Conservation (phyloP, 2,888 invertebrate species). For the Drosophila planitibia region DNA sequence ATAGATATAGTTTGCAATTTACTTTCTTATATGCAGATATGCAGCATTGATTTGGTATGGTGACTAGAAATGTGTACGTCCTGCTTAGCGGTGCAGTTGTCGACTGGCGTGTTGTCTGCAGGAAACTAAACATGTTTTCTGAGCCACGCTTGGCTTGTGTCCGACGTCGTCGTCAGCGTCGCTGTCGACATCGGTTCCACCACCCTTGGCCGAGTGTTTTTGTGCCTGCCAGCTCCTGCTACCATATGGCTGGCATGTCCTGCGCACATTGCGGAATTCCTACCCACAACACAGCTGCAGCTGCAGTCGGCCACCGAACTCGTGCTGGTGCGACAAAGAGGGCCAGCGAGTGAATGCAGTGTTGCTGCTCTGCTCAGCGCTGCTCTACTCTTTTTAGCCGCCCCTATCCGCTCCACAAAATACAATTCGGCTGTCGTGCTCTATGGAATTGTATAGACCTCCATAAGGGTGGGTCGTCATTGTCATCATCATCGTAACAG, state of each 20-base stretch:
- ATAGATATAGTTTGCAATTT: background rate
- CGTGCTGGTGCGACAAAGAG: slow-evolving; percentile 3
- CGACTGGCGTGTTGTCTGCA: slow-evolving; percentile 52
- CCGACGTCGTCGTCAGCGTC: slow-evolving; percentile 7
- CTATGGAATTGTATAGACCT: slow-evolving; percentile 37
- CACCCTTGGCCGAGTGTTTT: slow-evolving; percentile 48
- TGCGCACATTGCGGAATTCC: slow-evolving; percentile 77
- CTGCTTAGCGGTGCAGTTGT: slow-evolving; percentile 52
- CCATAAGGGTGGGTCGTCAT: slow-evolving; percentile 44
- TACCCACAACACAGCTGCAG: slow-evolving; percentile 63
- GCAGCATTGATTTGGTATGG: slow-evolving; percentile 45
- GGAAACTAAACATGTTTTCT: slow-evolving; percentile 54
- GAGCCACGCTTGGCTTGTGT: slow-evolving; percentile 56
- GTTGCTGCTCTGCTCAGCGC: slow-evolving; percentile 23
- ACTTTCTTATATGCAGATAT: background rate
- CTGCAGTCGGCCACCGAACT: slow-evolving; percentile 31
- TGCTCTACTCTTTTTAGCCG: slow-evolving; percentile 14
- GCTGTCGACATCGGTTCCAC: slow-evolving; percentile 37
- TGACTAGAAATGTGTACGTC: slow-evolving; percentile 60
- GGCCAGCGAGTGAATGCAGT: slow-evolving; percentile 29
- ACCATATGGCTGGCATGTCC: slow-evolving; percentile 70
- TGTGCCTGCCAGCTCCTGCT: slow-evolving; percentile 29
- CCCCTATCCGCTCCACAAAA: slow-evolving; percentile 42
- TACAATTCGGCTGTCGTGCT: slow-evolving; percentile 29
- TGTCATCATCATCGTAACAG: background rate